These are phyloP conservation scores for Nibea albiflora DNA, from an alignment of 2,113 vertebrate genomes.

Conservation along the genomic window DNA sequence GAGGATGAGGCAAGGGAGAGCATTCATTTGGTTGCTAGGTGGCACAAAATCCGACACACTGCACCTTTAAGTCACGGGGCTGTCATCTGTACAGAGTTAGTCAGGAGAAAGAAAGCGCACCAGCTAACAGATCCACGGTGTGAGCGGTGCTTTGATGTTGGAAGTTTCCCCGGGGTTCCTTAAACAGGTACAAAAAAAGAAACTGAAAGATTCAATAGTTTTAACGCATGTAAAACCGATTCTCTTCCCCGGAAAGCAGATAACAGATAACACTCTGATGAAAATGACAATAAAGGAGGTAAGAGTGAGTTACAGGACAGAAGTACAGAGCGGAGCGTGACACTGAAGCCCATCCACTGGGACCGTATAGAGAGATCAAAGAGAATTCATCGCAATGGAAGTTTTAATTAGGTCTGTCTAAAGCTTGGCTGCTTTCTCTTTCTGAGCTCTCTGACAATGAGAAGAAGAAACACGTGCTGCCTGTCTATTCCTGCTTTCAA, in stretches of 20 bases:
- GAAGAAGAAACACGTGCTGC: constrained; percentile 43
- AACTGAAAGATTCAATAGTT: constrained; percentile 11
- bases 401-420: constrained; percentile 73
- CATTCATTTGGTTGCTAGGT: too few relatives aligned
- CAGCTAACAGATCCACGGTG: constrained; percentile 23
- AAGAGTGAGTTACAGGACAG: constrained; percentile 26
- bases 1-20: too few relatives aligned
- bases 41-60: too few relatives aligned
- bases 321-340: constrained; percentile 27
- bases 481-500: constrained; percentile 56
- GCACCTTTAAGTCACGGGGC: neutral
- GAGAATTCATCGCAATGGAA: constrained; percentile 56
- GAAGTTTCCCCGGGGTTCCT: constrained; percentile 13
- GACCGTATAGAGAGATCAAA: constrained; percentile 64
- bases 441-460: constrained; percentile 58
- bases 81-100: constrained; percentile 14
- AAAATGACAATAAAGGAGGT: constrained; percentile 29
- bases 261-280: constrained; percentile 9
- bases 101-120: neutral
- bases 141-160: constrained; percentile 31
- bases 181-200: neutral
- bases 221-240: constrained; percentile 13
- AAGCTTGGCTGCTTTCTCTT: constrained; percentile 50
- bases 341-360: constrained; percentile 42
- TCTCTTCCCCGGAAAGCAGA: neutral